These are phyloP conservation scores for Adelognathus sp. DNA, from an alignment of 2,888 invertebrate genomes.

Conservation along the genomic window DNA sequence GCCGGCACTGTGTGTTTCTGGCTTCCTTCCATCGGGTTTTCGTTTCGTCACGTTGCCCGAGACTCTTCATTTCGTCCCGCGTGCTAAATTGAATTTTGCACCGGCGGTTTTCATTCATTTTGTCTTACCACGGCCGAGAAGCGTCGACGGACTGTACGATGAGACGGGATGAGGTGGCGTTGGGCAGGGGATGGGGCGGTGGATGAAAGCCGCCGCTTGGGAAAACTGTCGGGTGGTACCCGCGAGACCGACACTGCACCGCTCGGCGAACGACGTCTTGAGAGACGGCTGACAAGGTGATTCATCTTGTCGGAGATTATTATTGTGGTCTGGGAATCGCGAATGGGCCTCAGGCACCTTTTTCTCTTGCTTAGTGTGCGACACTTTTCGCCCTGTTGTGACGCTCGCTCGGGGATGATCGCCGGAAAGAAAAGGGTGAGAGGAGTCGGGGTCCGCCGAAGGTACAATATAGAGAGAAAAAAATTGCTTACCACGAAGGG, in stretches of 20 bases:
- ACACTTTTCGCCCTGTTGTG: conserved; percentile 36
- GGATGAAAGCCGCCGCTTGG: conserved; percentile 12
- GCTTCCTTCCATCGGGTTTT: conserved; percentile 33
- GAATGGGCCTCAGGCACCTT: conserved; percentile 5
- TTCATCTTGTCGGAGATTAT: conserved; percentile 75
- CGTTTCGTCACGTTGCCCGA: conserved; percentile 31
- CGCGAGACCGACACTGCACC: conserved; percentile 5
- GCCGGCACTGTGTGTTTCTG: conserved; percentile 3
- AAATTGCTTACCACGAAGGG: not conserved
- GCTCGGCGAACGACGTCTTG: conserved; percentile 54
- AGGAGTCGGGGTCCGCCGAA: not conserved
- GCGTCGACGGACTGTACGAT: not conserved
- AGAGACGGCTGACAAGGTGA: conserved; percentile 70
- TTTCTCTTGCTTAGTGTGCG: conserved; percentile 12
- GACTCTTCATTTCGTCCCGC: conserved; percentile 59
- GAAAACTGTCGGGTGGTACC: conserved; percentile 38
- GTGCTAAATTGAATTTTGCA: conserved; percentile 62
- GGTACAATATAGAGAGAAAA: not conserved
- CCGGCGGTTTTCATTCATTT: conserved; percentile 56
- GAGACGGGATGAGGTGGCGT: not conserved
- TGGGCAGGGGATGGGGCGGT: not conserved
- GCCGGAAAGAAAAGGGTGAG: conserved; percentile 3
- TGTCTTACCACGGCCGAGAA: conserved; percentile 22
- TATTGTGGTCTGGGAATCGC: conserved; percentile 66
- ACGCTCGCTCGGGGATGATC: conserved; percentile 47